Conservation (phyloP, 2,113 vertebrate genomes). For the Hepsetus odoe region DNA sequence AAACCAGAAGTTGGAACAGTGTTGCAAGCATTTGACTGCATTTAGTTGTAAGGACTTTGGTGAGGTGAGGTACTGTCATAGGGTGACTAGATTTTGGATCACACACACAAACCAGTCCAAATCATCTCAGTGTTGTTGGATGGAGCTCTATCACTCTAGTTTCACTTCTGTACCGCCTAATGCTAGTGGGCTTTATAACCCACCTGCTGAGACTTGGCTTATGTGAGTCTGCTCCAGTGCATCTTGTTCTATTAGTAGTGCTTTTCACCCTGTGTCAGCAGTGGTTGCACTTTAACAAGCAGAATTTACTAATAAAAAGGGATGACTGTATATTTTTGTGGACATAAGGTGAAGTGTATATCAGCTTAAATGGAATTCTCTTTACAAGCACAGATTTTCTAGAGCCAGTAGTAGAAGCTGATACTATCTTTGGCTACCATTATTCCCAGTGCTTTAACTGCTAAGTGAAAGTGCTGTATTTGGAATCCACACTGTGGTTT, state of each 20-base stretch:
- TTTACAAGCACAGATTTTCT: background rate
- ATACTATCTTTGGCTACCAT: background rate
- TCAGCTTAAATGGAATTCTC: background rate
- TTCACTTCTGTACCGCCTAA: background rate
- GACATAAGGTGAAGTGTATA: background rate
- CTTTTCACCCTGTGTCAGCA: background rate
- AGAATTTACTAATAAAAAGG: no score
- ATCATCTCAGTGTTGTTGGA: no score
- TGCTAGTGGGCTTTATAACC: no score
- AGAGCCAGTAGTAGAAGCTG: background rate
- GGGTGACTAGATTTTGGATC: background rate
- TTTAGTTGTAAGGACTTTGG: background rate
- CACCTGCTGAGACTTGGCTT: background rate
- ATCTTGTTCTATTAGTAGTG: background rate
- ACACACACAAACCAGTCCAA: background rate
- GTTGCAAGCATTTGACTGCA: background rate
- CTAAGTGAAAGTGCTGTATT: constrained; percentile 10
- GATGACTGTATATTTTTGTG: no score
- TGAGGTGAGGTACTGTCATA: background rate
- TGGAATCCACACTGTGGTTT: constrained; percentile 38
- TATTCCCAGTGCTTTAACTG: constrained; percentile 3
- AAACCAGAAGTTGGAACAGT: no score
- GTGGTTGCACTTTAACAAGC: no score
- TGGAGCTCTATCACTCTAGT: background rate
- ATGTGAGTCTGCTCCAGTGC: background rate